Evolutionary conservation across 2,113 vertebrate genomes (phyloP).

Genomic region (Tapirus terrestris): DNA sequence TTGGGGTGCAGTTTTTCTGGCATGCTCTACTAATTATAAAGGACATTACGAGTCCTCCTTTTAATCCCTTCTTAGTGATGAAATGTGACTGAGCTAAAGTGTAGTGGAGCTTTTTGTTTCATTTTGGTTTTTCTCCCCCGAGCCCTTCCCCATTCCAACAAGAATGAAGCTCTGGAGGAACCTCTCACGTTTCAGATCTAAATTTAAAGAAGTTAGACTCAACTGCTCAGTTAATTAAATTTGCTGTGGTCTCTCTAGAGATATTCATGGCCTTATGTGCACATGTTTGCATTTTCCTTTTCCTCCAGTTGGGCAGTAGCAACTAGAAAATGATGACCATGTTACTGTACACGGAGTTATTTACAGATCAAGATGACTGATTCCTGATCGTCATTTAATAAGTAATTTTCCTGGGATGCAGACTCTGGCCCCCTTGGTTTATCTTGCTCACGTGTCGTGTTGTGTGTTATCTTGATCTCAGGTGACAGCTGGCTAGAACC

Average conservation of each 20-base stretch:
- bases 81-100: slow-evolving; percentile 33
- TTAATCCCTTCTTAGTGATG: slow-evolving; percentile 38
- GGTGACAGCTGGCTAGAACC: background rate
- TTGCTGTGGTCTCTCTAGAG: slow-evolving; percentile 59
- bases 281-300: slow-evolving; percentile 49
- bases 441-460: background rate
- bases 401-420: background rate
- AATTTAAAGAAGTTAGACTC: slow-evolving; percentile 66
- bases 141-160: background rate
- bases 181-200: slow-evolving; percentile 59
- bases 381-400: slow-evolving; percentile 61
- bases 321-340: slow-evolving; percentile 18
- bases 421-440: background rate
- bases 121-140: background rate
- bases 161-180: slow-evolving; percentile 35
- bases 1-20: background rate
- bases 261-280: slow-evolving; percentile 71
- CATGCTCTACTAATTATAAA: background rate
- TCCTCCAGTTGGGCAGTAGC: background rate
- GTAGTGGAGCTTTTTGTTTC: background rate
- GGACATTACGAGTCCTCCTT: background rate
- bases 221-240: slow-evolving; percentile 76
- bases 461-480: background rate
- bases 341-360: slow-evolving; percentile 9
- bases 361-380: slow-evolving; percentile 39